phyloP scores from a whole-genome alignment of 1,140 invertebrate species.

The silkworm (Bombyx mori) region DNA sequence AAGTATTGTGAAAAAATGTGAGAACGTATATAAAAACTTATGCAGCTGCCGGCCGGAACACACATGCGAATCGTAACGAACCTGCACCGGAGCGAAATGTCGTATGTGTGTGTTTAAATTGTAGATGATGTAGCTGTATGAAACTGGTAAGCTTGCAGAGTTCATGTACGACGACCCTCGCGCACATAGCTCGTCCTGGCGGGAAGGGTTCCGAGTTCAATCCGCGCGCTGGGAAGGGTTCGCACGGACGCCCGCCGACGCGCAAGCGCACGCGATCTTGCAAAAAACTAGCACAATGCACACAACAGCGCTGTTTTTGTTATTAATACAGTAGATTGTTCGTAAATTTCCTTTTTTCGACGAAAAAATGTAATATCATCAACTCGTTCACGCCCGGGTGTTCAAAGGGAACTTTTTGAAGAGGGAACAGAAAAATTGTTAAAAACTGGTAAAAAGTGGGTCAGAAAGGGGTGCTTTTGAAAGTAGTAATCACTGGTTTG shows the following conservation, averaged over 20 bases:
- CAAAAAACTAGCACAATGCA: constrained; percentile 64
- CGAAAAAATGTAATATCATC: constrained; percentile 70
- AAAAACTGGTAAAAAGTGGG: constrained; percentile 68
- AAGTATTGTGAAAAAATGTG: constrained; percentile 66
- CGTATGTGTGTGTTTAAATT: constrained; percentile 23
- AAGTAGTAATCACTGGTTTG: constrained; percentile 66
- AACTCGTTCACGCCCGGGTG: constrained; percentile 70
- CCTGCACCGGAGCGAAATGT: constrained; percentile 21
- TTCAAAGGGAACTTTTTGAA: constrained; percentile 65
- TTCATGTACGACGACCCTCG: constrained; percentile 39
- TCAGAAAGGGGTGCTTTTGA: constrained; percentile 68
- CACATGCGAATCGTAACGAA: constrained; percentile 67
- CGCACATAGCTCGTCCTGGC: constrained; percentile 30
- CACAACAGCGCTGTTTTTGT: constrained; percentile 63
- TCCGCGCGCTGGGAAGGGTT: constrained; percentile 56
- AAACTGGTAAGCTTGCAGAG: constrained; percentile 3
- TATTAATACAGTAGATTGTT: constrained; percentile 68
- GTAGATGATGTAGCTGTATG: constrained; percentile 13
- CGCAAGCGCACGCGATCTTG: constrained; percentile 66
- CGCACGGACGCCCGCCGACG: constrained; percentile 61
- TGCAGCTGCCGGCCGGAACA: constrained; percentile 65
- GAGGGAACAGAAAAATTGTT: constrained; percentile 63
- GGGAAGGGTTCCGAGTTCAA: constrained; percentile 59
- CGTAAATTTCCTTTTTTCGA: constrained; percentile 61
- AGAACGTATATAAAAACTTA: constrained; percentile 65